Percentiles rank a stretch among this genome's conserved stretches.
Conservation (phyloP, 2,797 vertebrate species). For the Poeciliopsis paucimaculata region DNA sequence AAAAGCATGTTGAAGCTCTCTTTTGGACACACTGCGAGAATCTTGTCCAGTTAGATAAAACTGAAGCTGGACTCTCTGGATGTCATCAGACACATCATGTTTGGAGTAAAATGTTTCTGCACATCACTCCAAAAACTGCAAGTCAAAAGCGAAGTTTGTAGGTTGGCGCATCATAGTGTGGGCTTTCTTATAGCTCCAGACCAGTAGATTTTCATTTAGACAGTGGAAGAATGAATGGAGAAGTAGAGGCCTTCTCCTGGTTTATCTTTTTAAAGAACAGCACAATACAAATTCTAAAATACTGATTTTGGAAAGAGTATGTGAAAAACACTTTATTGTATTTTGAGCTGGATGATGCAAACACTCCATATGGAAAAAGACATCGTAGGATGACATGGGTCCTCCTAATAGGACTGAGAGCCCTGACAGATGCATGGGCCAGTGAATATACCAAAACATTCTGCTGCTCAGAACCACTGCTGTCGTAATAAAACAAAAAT, state of each 20-base stretch:
- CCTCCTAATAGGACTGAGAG: no score
- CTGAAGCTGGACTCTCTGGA: neutral
- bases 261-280: neutral
- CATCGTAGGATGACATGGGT: no score
- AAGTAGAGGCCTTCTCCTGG: neutral
- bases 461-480: no score
- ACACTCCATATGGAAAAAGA: no score
- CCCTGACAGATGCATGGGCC: no score
- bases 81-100: neutral
- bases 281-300: neutral
- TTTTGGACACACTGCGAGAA: neutral
- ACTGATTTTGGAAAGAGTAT: no score
- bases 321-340: no score
- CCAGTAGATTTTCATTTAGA: neutral
- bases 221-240: neutral
- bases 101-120: neutral
- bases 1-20: neutral
- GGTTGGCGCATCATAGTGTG: neutral
- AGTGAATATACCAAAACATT: no score
- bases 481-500: no score
- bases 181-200: neutral
- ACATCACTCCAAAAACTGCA: neutral
- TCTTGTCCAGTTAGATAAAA: neutral
- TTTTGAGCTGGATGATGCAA: no score
- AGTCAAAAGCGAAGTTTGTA: neutral